These are phyloP conservation scores for Gallinago media DNA, from an alignment of 2,113 vertebrate genomes.

Conservation along the genomic window DNA sequence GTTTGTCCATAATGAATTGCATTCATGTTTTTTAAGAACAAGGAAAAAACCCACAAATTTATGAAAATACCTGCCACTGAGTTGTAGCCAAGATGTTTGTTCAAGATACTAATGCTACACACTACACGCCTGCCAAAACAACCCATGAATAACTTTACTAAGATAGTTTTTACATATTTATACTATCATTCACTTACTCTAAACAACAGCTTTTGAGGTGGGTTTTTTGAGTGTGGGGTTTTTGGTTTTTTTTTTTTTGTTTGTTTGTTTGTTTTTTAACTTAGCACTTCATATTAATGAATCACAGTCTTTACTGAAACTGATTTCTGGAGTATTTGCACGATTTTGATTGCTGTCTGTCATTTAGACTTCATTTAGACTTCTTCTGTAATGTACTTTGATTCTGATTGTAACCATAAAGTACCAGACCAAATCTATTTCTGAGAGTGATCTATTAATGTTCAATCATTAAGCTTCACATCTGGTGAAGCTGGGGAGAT, in stretches of 20 bases:
- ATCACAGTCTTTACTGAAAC: neutral
- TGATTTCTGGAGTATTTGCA: neutral
- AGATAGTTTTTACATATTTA: neutral
- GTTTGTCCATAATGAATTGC: neutral
- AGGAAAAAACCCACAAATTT: neutral
- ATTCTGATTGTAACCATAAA: neutral
- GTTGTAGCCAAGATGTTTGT: neutral
- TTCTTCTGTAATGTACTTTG: neutral
- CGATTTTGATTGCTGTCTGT: neutral
- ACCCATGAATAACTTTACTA: neutral
- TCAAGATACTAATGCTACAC: neutral
- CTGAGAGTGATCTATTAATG: neutral
- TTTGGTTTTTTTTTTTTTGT: neutral
- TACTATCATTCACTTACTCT: neutral
- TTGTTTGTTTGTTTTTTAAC: neutral
- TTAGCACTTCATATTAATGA: neutral
- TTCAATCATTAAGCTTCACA: neutral
- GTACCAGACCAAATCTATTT: neutral
- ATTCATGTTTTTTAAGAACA: neutral
- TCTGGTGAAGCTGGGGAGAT: neutral
- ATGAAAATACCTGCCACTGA: slow-evolving; percentile 6
- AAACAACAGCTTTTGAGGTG: neutral
- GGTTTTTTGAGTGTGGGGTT: neutral
- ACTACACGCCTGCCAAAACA: neutral
- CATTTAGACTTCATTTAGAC: neutral